These are phyloP conservation scores for Macrostomum lignano DNA, from an alignment of 1,140 invertebrate species.

Conservation along the genomic window DNA sequence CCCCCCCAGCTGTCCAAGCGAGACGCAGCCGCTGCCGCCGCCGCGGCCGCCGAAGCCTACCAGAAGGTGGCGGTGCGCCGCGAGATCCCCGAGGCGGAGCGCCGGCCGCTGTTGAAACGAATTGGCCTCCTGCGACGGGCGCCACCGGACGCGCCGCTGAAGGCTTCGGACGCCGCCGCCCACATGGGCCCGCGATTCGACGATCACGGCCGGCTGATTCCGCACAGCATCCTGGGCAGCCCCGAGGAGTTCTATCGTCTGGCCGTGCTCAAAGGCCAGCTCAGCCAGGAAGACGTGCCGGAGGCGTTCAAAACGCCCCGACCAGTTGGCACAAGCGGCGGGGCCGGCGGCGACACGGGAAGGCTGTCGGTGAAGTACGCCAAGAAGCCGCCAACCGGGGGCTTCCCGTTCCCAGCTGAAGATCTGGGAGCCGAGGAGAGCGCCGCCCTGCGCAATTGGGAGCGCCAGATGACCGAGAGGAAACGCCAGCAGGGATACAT, in stretches of 20 bases:
- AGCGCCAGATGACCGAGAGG: constrained; percentile 19
- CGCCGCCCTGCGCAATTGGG: constrained; percentile 24
- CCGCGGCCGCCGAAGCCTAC: too few relatives aligned
- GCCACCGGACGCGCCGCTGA: constrained; percentile 16
- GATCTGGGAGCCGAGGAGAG: constrained; percentile 11
- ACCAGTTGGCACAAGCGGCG: background rate
- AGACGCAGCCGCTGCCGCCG: too few relatives aligned
- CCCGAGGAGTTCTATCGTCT: constrained; percentile 23
- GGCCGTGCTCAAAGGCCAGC: constrained; percentile 3
- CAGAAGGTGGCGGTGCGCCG: too few relatives aligned
- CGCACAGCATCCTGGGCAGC: constrained; percentile 21
- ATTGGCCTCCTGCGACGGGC: too few relatives aligned
- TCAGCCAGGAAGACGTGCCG: background rate
- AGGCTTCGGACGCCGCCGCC: constrained; percentile 14
- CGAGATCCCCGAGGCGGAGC: too few relatives aligned
- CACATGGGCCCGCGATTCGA: constrained; percentile 16
- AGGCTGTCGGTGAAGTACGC: constrained; percentile 14
- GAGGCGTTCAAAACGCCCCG: background rate
- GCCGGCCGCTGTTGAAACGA: too few relatives aligned
- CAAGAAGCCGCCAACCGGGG: constrained; percentile 14
- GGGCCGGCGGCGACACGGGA: constrained; percentile 1
- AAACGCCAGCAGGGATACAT: constrained; percentile 22
- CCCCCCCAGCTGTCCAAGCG: too few relatives aligned
- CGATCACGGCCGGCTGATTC: constrained; percentile 13
- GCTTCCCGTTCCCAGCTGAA: too few relatives aligned